A percentile compares a stretch with the other conserved stretches of the same genome.
phyloP scores from a whole-genome alignment of 2,888 invertebrate genomes.

The Cephus pulcher region DNA sequence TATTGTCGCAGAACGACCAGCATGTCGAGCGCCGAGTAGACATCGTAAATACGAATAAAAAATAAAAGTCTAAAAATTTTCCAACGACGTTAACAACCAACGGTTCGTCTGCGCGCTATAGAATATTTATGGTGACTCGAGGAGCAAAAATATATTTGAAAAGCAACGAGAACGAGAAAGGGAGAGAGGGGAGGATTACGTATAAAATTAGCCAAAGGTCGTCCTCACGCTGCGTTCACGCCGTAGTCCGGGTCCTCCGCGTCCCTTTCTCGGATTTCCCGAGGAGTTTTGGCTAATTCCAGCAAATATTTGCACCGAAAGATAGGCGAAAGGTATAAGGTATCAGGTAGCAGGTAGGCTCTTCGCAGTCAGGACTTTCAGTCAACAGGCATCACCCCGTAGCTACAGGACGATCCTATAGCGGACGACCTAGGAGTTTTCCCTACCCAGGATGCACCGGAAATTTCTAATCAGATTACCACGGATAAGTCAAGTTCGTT shows the following conservation, averaged over 20 bases:
- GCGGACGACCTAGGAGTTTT: slow-evolving; percentile 36
- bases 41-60: background rate
- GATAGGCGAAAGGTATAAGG: slow-evolving; percentile 30
- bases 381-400: slow-evolving; percentile 32
- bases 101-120: background rate
- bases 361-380: slow-evolving; percentile 31
- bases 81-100: background rate
- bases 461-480: slow-evolving; percentile 67
- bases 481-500: slow-evolving; percentile 66
- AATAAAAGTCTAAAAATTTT: background rate
- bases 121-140: background rate
- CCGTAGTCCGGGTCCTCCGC: background rate
- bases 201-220: background rate
- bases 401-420: background rate
- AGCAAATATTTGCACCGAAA: slow-evolving; percentile 63
- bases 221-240: background rate
- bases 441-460: slow-evolving; percentile 54
- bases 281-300: slow-evolving; percentile 46
- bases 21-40: background rate
- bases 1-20: background rate
- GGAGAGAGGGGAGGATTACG: background rate
- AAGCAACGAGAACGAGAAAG: background rate
- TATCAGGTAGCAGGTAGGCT: slow-evolving; percentile 23
- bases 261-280: background rate
- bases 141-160: background rate